A percentile compares a stretch with the other conserved stretches of the same genome.
These are phyloP conservation scores for Chaetodon trifasciatus DNA, from an alignment of 2,797 vertebrate species.

Conservation along the genomic window DNA sequence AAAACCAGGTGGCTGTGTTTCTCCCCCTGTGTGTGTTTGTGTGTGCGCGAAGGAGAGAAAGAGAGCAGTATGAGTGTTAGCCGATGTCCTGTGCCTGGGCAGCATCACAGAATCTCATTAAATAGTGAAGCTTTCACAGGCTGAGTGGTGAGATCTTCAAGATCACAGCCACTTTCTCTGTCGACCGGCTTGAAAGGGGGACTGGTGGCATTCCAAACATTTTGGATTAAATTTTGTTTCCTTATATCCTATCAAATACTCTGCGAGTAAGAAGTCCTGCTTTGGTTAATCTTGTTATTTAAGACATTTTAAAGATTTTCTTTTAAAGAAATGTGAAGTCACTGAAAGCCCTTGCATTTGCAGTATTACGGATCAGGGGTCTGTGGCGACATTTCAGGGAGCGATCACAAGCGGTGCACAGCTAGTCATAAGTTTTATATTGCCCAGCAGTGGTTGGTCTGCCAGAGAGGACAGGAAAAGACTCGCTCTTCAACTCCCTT, in stretches of 20 bases:
- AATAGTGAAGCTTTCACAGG: conserved; percentile 82
- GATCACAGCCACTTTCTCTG: conserved; percentile 73
- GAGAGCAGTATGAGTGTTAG: conserved; percentile 74
- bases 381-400: too few species aligned
- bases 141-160: conserved; percentile 82
- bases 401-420: too few species aligned
- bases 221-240: conserved; percentile 31
- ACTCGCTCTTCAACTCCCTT: too few species aligned
- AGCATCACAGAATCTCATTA: conserved; percentile 82
- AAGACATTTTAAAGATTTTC: too few species aligned
- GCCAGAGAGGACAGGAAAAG: too few species aligned
- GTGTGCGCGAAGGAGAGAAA: conserved; percentile 39
- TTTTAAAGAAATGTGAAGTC: too few species aligned
- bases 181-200: conserved; percentile 38
- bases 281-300: conserved; percentile 19
- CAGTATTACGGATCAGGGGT: too few species aligned
- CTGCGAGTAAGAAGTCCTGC: neutral
- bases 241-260: conserved; percentile 20
- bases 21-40: conserved; percentile 20
- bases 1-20: conserved; percentile 73
- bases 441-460: too few species aligned
- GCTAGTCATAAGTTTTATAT: too few species aligned
- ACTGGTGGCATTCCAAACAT: conserved; percentile 41
- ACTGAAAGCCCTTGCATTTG: too few species aligned
- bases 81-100: conserved; percentile 76